Evolutionary conservation across 2,113 vertebrate genomes (phyloP).

Genomic region (Triplophysa dalaica): DNA sequence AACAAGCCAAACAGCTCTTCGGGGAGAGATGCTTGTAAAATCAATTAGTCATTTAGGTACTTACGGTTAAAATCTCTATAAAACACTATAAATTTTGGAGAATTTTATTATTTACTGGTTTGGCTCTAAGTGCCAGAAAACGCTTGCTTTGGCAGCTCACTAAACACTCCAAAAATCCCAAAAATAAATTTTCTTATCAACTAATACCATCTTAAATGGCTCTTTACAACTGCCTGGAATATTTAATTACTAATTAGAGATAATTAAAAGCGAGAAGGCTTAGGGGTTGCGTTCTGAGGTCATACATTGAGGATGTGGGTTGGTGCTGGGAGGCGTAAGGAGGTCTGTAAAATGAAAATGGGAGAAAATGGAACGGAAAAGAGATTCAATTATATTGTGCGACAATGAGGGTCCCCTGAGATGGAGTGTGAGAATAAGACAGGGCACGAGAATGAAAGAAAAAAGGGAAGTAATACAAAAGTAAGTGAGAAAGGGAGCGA

Average conservation of each 20-base stretch:
- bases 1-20: constrained; percentile 28
- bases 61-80: background rate
- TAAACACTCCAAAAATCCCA: background rate
- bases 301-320: constrained; percentile 58
- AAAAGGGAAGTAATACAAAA: constrained; percentile 25
- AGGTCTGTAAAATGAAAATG: constrained; percentile 42
- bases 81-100: background rate
- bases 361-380: constrained; percentile 70
- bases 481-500: background rate
- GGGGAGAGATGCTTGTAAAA: constrained; percentile 1
- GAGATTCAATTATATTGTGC: constrained; percentile 70
- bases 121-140: background rate
- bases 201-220: background rate
- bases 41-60: constrained; percentile 17
- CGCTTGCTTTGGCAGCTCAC: background rate
- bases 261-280: constrained; percentile 30
- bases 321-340: constrained; percentile 65
- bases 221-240: background rate
- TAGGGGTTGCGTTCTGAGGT: constrained; percentile 34
- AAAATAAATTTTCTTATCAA: background rate
- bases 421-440: constrained; percentile 8
- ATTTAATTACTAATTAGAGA: constrained; percentile 19
- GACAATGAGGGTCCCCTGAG: constrained; percentile 42
- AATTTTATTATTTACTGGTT: background rate
- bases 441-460: constrained; percentile 14